Conservation (phyloP, 2,888 invertebrate species). For the Drosophila suboccidentalis region DNA sequence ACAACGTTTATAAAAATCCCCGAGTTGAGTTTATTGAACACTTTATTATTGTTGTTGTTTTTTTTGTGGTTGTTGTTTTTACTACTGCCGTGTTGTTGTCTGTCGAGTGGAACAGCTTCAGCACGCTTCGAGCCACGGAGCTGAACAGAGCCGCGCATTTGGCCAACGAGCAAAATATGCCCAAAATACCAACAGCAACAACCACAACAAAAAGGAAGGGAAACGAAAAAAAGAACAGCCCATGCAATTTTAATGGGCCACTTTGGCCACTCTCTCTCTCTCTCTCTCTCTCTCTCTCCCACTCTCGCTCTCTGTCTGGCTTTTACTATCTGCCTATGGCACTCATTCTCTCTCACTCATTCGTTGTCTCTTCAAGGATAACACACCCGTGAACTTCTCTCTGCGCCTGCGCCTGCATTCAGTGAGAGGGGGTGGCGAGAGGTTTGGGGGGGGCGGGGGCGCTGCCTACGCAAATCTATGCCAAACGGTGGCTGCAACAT, state of each 20-base stretch:
- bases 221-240: constrained; percentile 44
- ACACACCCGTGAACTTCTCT: constrained; percentile 47
- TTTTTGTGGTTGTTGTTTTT: constrained; percentile 10
- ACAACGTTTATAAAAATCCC: constrained; percentile 49
- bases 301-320: not conserved
- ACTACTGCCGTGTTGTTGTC: constrained; percentile 17
- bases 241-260: constrained; percentile 53
- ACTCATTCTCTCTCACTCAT: constrained; percentile 1
- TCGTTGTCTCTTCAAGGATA: constrained; percentile 18
- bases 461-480: constrained; percentile 37
- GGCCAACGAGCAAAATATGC: constrained; percentile 42
- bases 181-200: constrained; percentile 32
- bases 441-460: constrained; percentile 6
- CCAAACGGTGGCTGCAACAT: constrained; percentile 41
- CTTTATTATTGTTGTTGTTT: constrained; percentile 40
- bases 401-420: constrained; percentile 43
- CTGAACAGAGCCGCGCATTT: constrained; percentile 35
- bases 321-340: constrained; percentile 7
- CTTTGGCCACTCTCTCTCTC: constrained; percentile 20
- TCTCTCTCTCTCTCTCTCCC: not conserved
- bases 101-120: constrained; percentile 43
- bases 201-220: not conserved
- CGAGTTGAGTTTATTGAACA: constrained; percentile 69
- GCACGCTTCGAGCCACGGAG: constrained; percentile 45
- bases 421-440: not conserved